A percentile compares a stretch with the other conserved stretches of the same genome.
These are phyloP conservation scores for Ganaspis brasiliensis DNA, from an alignment of 2,888 invertebrate species.

Conservation along the genomic window DNA sequence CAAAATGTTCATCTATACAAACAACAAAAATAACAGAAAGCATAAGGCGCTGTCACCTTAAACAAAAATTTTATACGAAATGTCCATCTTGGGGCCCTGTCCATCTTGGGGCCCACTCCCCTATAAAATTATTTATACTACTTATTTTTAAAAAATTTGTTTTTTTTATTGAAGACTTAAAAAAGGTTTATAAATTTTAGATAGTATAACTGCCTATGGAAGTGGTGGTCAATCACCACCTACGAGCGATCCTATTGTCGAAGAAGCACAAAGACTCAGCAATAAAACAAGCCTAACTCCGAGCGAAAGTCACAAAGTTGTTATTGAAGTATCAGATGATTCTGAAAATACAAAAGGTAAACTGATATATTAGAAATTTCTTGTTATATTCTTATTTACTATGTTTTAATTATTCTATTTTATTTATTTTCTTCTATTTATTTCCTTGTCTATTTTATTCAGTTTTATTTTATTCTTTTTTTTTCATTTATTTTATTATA, in stretches of 20 bases:
- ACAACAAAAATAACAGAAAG: too few species aligned
- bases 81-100: too few species aligned
- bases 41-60: too few species aligned
- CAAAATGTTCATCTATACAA: too few species aligned
- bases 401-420: too few species aligned
- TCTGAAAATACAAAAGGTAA: conserved; percentile 79
- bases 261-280: conserved; percentile 71
- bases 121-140: too few species aligned
- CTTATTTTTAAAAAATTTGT: not conserved
- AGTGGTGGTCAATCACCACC: conserved; percentile 76
- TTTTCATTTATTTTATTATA: too few species aligned
- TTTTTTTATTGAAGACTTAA: not conserved
- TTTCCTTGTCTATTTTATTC: too few species aligned
- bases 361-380: not conserved
- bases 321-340: conserved; percentile 80
- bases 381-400: conserved; percentile 19
- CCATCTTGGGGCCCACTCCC: too few species aligned
- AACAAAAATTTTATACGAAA: too few species aligned
- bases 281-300: conserved; percentile 75
- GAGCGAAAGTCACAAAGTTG: conserved; percentile 78
- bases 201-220: conserved; percentile 75
- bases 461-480: too few species aligned
- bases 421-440: too few species aligned
- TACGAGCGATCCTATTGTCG: conserved; percentile 72
- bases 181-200: conserved; percentile 55